Base-by-base conservation (phyloP, 2,888 invertebrate genomes). In the Coelopa pilipes region DNA sequence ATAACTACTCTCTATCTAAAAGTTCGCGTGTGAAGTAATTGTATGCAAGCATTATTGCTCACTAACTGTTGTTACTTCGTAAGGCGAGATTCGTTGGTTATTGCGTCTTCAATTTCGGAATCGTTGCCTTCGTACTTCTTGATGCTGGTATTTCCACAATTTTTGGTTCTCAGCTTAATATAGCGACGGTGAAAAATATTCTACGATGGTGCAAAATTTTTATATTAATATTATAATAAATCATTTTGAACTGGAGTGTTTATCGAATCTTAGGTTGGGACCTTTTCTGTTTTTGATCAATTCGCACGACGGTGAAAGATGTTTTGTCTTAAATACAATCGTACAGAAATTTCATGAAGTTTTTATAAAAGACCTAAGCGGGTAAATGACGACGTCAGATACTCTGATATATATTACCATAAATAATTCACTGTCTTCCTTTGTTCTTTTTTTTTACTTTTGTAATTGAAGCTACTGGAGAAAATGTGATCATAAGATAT, bases 11-110 rank as follows among this genome's bases (percentile, higher is more conserved):
- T 34, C 34, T 34, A 2, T 4, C 34, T 34, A 34, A 2, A 34
- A 34, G 4, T n/a, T n/a, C n/a, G n/a, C n/a, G n/a, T n/a, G n/a
- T n/a, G n/a, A n/a, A n/a, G n/a, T n/a, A n/a, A n/a, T n/a, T n/a
- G 59, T 19, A 60, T 69, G 73, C 76, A 77, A 45, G 75, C 73
- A 72, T 77, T 77, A 77, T 74, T 68, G 74, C 75, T 75, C 75
- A 75, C 74, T 75, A 77, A 77, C 75, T 77, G 77, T 74, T 75
- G 77, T 75, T 77, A 73, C 74, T 70, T 70, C 70, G 69, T 70
- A 17, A 9, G 24, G 53, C 10, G n/a, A 59, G 45, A 50, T 76
- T 77, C 72, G 70, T 75, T 66, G 67, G 76, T 65, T 70, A 50
- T 71, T 73, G 65, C 74, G 72, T 74, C 70, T 71, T 75, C 71